Evolutionary conservation across 2,888 invertebrate genomes (phyloP).

Genomic region (Lycaena phlaeas): DNA sequence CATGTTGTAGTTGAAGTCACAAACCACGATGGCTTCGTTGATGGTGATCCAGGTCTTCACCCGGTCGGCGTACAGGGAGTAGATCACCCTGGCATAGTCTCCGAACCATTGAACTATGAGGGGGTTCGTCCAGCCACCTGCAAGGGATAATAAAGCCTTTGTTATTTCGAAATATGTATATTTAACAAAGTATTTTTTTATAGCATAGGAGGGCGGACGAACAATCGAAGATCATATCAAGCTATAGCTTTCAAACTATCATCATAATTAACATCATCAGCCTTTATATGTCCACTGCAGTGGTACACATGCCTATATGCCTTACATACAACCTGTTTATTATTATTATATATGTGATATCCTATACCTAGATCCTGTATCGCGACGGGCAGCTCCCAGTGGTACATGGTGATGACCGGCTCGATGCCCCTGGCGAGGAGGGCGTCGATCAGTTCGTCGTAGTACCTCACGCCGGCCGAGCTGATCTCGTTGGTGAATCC

Average conservation of each 20-base stretch:
- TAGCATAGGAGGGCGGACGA: too few relatives aligned
- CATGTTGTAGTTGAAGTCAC: constrained; percentile 44
- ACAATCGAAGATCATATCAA: too few relatives aligned
- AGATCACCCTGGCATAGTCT: constrained; percentile 70
- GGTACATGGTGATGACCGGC: constrained; percentile 74
- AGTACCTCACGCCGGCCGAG: constrained; percentile 77
- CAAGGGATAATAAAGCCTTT: constrained; percentile 6
- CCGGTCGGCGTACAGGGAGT: constrained; percentile 68
- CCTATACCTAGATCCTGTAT: constrained; percentile 31
- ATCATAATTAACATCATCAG: too few relatives aligned
- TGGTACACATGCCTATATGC: too few relatives aligned
- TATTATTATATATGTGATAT: too few relatives aligned
- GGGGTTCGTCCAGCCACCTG: constrained; percentile 76
- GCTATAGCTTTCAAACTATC: too few relatives aligned
- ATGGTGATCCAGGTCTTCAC: constrained; percentile 79
- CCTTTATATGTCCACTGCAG: too few relatives aligned
- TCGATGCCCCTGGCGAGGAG: constrained; percentile 72
- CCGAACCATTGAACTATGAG: constrained; percentile 73
- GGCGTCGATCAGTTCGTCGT: constrained; percentile 78
- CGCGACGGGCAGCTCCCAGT: constrained; percentile 73
- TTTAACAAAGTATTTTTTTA: not conserved
- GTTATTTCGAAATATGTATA: not conserved
- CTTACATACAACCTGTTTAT: too few relatives aligned
- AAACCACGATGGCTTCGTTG: constrained; percentile 74
- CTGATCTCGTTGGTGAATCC: constrained; percentile 75